Conservation (phyloP, 1,140 invertebrate genomes). For the Panagrolaimus sp. region DNA sequence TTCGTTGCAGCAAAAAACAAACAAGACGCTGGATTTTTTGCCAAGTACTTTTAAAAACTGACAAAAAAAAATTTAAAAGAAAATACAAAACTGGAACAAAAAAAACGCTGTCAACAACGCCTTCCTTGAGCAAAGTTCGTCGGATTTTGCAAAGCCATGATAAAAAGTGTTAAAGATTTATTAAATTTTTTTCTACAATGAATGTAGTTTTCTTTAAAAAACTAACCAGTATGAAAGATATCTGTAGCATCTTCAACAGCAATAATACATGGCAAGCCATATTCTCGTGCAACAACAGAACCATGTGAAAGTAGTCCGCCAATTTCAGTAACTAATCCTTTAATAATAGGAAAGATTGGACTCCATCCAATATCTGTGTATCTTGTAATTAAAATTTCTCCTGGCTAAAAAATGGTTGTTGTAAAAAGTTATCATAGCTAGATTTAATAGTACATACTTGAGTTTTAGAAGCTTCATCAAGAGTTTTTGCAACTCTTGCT, state of each 20-base stretch:
- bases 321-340: constrained; percentile 75
- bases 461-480: constrained; percentile 59
- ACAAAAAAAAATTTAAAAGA: no score
- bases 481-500: constrained; percentile 66
- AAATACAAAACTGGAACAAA: no score
- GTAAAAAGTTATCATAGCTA: constrained; percentile 45
- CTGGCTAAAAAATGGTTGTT: constrained; percentile 60
- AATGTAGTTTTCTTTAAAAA: no score
- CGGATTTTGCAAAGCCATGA: no score
- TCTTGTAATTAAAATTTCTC: constrained; percentile 73
- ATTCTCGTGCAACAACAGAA: constrained; percentile 64
- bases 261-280: constrained; percentile 75
- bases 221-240: constrained; percentile 67
- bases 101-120: no score
- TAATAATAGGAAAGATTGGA: constrained; percentile 73
- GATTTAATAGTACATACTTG: constrained; percentile 54
- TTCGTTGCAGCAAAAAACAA: no score
- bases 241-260: constrained; percentile 68
- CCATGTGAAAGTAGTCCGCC: constrained; percentile 80
- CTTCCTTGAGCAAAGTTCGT: no score
- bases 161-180: no score
- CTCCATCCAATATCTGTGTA: constrained; percentile 79
- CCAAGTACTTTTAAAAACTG: no score
- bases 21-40: no score
- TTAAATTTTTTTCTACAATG: no score